phyloP scores from a whole-genome alignment of 2,797 vertebrate genomes.

The Pempheris klunzingeri region DNA sequence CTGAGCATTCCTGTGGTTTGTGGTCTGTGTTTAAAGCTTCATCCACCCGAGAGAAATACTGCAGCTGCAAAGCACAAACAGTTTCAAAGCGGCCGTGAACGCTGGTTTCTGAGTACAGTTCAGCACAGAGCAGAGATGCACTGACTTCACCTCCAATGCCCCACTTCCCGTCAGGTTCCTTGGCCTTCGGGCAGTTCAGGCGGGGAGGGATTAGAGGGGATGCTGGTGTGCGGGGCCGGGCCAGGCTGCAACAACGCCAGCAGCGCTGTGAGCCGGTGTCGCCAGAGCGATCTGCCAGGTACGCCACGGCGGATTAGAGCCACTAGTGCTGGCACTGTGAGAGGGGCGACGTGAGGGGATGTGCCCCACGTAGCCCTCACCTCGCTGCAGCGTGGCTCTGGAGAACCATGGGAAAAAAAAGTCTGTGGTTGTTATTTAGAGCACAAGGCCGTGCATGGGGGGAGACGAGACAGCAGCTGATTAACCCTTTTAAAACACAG shows the following conservation, averaged over 20 bases:
- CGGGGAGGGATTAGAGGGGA: slow-evolving; percentile 79
- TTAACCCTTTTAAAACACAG: neutral
- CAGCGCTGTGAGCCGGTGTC: slow-evolving; percentile 86
- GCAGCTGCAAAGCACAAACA: neutral
- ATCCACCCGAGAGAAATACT: neutral
- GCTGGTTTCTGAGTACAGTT: neutral
- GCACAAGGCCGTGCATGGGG: neutral
- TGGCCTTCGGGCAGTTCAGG: slow-evolving; percentile 51
- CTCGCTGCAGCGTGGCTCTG: slow-evolving; percentile 32
- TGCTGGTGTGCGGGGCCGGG: slow-evolving; percentile 82
- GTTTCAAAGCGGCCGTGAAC: neutral
- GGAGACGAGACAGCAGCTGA: neutral
- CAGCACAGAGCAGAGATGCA: too few species aligned
- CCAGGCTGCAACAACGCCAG: slow-evolving; percentile 78
- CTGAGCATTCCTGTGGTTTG: neutral
- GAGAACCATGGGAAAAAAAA: slow-evolving; percentile 58
- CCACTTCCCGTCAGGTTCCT: slow-evolving; percentile 73
- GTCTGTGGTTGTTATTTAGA: slow-evolving; percentile 9
- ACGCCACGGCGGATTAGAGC: slow-evolving; percentile 89
- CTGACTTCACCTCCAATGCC: slow-evolving; percentile 83
- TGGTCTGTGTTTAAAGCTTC: slow-evolving; percentile 2
- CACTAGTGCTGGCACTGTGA: slow-evolving; percentile 79
- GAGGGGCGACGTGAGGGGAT: slow-evolving; percentile 72
- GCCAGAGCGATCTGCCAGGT: slow-evolving; percentile 91
- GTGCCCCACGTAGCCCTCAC: slow-evolving; percentile 44